A percentile compares a stretch with the other conserved stretches of the same genome.
Conservation (phyloP, 2,888 invertebrate species). For the Idaea dimidiata region DNA sequence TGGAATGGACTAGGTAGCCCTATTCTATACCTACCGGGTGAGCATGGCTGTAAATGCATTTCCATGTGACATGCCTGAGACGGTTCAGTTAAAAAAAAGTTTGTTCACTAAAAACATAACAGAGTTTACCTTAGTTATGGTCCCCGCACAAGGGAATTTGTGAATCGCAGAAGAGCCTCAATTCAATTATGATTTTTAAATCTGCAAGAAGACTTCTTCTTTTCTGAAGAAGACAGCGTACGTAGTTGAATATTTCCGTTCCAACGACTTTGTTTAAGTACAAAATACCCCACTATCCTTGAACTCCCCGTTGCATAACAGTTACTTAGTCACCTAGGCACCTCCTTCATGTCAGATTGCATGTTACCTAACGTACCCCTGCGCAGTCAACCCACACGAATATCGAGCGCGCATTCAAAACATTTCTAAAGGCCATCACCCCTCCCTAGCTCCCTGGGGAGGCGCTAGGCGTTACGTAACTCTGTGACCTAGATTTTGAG, state of each 20-base stretch:
- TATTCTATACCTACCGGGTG: no score
- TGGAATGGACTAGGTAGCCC: no score
- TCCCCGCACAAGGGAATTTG: no score
- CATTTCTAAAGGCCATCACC: background rate
- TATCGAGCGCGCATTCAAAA: background rate
- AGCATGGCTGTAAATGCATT: no score
- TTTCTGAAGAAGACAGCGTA: background rate
- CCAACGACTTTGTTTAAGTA: background rate
- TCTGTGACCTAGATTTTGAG: constrained; percentile 1
- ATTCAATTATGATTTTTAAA: no score
- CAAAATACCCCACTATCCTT: background rate
- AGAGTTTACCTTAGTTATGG: no score
- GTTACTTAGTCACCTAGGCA: background rate
- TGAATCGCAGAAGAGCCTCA: no score
- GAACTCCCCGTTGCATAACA: constrained; percentile 1
- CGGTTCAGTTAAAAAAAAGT: no score
- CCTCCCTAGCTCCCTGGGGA: background rate
- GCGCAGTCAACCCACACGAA: background rate
- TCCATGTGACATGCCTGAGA: no score
- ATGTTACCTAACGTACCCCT: background rate
- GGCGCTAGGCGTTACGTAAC: background rate
- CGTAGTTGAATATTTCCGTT: background rate
- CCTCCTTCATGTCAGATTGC: background rate
- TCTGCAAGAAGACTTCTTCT: no score
- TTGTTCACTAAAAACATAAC: no score